Evolutionary conservation across 2,888 invertebrate genomes (phyloP).

Genomic region (Ceratothoa steindachneri): DNA sequence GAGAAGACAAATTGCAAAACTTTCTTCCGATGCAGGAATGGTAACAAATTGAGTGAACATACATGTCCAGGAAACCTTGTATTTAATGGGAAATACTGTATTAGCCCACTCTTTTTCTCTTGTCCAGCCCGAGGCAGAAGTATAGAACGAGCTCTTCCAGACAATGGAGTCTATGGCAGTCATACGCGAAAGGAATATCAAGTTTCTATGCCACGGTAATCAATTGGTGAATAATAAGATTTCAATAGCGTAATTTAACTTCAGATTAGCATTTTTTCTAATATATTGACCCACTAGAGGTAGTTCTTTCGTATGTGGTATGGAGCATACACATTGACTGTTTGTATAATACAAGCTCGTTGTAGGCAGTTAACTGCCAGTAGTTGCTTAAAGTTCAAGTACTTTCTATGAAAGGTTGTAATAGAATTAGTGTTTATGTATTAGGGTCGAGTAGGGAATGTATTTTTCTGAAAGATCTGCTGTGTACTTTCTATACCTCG

Average conservation of each 20-base stretch:
- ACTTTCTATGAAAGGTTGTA: slow-evolving; percentile 4
- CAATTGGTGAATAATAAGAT: too few species aligned
- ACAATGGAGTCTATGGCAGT: neutral
- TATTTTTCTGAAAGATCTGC: too few species aligned
- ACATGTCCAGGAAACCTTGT: slow-evolving; percentile 39
- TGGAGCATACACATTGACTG: neutral
- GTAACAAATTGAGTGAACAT: slow-evolving; percentile 39
- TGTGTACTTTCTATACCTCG: too few species aligned
- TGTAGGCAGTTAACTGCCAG: slow-evolving; percentile 6
- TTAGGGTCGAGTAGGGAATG: too few species aligned
- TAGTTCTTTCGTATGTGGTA: slow-evolving; percentile 2
- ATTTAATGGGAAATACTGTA: slow-evolving; percentile 43
- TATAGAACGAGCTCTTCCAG: neutral
- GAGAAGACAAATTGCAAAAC: slow-evolving; percentile 36
- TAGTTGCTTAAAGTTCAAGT: neutral
- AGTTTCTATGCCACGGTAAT: too few species aligned
- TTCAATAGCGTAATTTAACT: too few species aligned
- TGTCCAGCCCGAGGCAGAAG: slow-evolving; percentile 12
- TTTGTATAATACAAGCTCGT: slow-evolving; percentile 7
- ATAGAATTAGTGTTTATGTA: too few species aligned
- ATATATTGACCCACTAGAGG: too few species aligned
- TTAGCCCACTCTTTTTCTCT: slow-evolving; percentile 27
- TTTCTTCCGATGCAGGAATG: slow-evolving; percentile 33
- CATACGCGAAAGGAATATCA: neutral
- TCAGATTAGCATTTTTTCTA: too few species aligned